A percentile compares a stretch with the other conserved stretches of the same genome.
These are phyloP conservation scores for Acleris literana DNA, from an alignment of 2,888 invertebrate species.

Conservation along the genomic window DNA sequence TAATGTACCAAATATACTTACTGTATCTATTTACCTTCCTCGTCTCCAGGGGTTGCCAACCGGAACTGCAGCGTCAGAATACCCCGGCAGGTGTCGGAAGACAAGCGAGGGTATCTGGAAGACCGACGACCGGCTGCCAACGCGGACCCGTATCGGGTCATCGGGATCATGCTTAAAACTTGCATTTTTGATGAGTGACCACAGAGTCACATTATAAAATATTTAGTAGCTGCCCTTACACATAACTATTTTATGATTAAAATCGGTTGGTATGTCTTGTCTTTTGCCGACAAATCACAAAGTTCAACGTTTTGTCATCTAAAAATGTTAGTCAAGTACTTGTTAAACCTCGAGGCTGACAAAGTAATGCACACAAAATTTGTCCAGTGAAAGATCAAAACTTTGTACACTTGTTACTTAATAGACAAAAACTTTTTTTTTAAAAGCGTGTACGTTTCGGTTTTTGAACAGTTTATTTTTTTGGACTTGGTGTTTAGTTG, in stretches of 20 bases:
- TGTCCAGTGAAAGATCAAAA: neutral
- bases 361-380: constrained; percentile 1
- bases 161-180: constrained; percentile 91
- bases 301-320: too few species aligned
- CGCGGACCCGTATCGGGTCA: constrained; percentile 94
- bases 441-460: neutral
- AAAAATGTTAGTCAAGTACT: too few species aligned
- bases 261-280: too few species aligned
- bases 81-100: constrained; percentile 95
- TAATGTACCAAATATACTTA: too few species aligned
- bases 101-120: constrained; percentile 96
- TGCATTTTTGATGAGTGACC: constrained; percentile 90
- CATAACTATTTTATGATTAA: too few species aligned
- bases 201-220: too few species aligned
- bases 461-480: neutral
- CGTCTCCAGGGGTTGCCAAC: constrained; percentile 91
- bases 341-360: neutral
- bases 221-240: too few species aligned
- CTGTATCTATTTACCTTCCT: neutral
- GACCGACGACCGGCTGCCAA: constrained; percentile 96
- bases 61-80: constrained; percentile 96
- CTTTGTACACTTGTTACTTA: neutral
- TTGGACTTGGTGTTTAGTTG: neutral
- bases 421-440: neutral
- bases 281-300: too few species aligned